Conservation (phyloP, 2,797 vertebrate species). For the Epinephelus malabaricus region DNA sequence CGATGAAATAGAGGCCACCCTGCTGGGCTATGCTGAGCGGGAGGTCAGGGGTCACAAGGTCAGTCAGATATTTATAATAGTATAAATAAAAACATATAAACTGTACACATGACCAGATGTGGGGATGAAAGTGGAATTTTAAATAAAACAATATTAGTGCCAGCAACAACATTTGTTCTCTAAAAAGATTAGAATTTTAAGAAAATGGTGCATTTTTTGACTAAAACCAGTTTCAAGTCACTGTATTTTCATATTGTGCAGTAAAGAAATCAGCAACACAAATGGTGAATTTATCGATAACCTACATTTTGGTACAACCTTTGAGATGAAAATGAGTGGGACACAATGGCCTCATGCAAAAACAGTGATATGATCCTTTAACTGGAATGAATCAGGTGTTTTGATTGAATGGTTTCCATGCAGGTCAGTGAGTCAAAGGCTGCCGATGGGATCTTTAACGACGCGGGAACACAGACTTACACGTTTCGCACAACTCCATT, state of each 20-base stretch:
- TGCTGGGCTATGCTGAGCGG: constrained; percentile 92
- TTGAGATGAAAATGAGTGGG: background rate
- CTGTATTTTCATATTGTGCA: background rate
- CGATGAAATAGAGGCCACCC: constrained; percentile 87
- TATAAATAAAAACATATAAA: background rate
- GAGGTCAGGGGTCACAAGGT: constrained; percentile 92
- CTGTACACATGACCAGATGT: background rate
- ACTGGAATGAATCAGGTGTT: background rate
- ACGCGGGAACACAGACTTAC: constrained; percentile 93
- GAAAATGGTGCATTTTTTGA: background rate
- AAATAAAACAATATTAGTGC: background rate
- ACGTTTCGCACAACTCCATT: constrained; percentile 91
- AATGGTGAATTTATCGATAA: background rate
- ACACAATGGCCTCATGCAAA: background rate
- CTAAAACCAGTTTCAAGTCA: background rate
- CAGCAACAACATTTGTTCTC: background rate
- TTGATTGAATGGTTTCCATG: background rate
- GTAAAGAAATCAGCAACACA: background rate
- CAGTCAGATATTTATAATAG: constrained; percentile 8
- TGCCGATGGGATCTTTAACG: constrained; percentile 84
- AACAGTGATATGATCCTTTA: background rate
- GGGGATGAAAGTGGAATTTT: background rate
- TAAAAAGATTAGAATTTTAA: no score
- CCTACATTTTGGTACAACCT: background rate
- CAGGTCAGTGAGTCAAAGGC: constrained; percentile 89